Percentiles rank a stretch among this genome's conserved stretches.
Conservation (phyloP, 92 coral and sea anemone species). For the Muricea muricata region DNA sequence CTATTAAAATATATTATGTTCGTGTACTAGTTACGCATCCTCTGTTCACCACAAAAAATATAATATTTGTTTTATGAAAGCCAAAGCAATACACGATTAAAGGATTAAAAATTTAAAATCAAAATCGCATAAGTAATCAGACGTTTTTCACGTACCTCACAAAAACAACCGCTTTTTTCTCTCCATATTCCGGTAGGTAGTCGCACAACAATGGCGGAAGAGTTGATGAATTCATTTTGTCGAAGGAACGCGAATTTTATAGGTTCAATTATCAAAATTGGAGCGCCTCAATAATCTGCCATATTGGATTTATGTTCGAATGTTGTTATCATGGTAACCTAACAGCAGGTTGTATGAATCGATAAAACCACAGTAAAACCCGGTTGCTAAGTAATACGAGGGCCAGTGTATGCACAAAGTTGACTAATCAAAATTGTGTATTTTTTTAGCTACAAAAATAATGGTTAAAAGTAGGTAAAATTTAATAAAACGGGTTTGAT, state of each 20-base stretch:
- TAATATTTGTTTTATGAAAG: constrained; percentile 23
- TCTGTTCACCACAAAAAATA: neutral
- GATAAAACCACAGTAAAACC: constrained; percentile 25
- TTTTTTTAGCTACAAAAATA: neutral
- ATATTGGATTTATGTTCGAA: constrained; percentile 8
- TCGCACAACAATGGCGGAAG: constrained; percentile 20
- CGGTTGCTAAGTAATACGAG: neutral
- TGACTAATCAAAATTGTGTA: too few relatives aligned
- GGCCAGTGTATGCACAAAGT: neutral
- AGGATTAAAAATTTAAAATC: constrained; percentile 19
- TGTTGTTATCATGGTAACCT: constrained; percentile 33
- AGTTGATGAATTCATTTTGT: constrained; percentile 10
- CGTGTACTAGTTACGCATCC: constrained; percentile 11
- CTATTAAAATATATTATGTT: too few relatives aligned
- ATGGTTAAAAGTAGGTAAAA: too few relatives aligned
- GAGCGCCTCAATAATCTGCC: constrained; percentile 21
- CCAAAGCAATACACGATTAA: constrained; percentile 22
- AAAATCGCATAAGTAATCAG: neutral
- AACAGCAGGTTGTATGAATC: constrained; percentile 3
- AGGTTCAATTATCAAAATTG: neutral
- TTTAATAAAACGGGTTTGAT: too few relatives aligned
- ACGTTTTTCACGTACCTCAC: neutral
- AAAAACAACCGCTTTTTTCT: neutral
- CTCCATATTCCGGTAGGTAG: neutral
- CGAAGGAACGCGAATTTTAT: neutral